Conservation (phyloP, 2,113 vertebrate genomes). For the Gorilla gorilla region DNA sequence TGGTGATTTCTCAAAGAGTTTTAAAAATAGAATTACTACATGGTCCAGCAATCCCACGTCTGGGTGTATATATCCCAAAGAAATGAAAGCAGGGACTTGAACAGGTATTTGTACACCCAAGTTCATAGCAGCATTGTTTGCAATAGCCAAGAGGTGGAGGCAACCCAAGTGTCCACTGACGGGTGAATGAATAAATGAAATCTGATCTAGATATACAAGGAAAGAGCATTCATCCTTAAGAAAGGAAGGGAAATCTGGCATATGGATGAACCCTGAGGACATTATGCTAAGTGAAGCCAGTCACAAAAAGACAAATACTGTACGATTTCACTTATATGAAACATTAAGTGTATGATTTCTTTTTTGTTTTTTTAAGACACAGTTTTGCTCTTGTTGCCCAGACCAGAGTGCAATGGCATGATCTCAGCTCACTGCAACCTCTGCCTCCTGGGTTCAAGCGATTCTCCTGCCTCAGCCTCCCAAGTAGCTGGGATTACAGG, state of each 20-base stretch:
- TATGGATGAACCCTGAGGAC: background rate
- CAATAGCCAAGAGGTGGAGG: background rate
- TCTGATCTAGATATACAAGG: background rate
- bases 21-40: background rate
- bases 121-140: background rate
- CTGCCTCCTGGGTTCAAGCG: too few relatives aligned
- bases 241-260: background rate
- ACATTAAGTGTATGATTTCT: too few relatives aligned
- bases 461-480: too few relatives aligned
- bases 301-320: background rate
- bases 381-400: too few relatives aligned
- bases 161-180: background rate
- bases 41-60: background rate
- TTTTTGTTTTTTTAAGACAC: too few relatives aligned
- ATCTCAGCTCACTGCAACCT: too few relatives aligned
- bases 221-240: background rate
- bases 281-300: background rate
- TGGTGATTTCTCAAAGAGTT: background rate
- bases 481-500: too few relatives aligned
- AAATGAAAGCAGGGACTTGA: background rate
- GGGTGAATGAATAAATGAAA: background rate
- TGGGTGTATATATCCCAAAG: background rate
- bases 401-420: too few relatives aligned
- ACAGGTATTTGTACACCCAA: background rate
- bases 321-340: background rate